Base-by-base conservation (phyloP, 2,888 invertebrate genomes). In the Stenolophus ochropezus region DNA sequence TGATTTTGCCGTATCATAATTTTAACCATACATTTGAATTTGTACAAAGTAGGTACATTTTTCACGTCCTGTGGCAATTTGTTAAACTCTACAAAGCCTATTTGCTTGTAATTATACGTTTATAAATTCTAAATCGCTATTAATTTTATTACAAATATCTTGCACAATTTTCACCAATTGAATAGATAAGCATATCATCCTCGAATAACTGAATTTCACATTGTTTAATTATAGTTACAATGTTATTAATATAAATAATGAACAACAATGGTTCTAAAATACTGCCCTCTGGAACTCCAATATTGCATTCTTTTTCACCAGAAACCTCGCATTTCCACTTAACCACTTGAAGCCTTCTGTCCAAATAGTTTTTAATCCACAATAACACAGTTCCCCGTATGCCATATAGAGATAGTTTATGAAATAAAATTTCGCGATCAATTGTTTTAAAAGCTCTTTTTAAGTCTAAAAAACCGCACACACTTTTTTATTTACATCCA, bases 191-290 rank as follows among this genome's bases (percentile, higher is more conserved):
- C 16, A 14, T 56, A 56, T 56, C 56, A 21, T 56, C 56, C 14
- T 8, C 56, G 21, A 56, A 56, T 56, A 56, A n/a, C 14, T 56
- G 56, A 6, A 56, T 21, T 21, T 14, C 18, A 21, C 56, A 49
- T 14, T 49, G n/a, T n/a, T n/a, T n/a, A n/a, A 27, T 27, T 27
- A 4, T 27, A 27, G 27, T 56, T 27, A 27, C 27, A 27, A 56
- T 20, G 3, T 56, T 14, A 56, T 8, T 56, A 56, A n/a, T 56
- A 56, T 56, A 56, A 20, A 56, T 16, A 16, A 61, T 25, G 21
- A 61, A 61, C 21, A 61, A 61, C 21, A 61, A 25, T 18, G 61
- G 21, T 61, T 21, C 61, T 21, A 61, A 8, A 61, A 61, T 25
- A 21, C 61, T 61, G 21, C 56, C 56, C 21, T 56, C 4, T 51